phyloP scores from a whole-genome alignment of 2,888 invertebrate species.

The Tachina grossa region DNA sequence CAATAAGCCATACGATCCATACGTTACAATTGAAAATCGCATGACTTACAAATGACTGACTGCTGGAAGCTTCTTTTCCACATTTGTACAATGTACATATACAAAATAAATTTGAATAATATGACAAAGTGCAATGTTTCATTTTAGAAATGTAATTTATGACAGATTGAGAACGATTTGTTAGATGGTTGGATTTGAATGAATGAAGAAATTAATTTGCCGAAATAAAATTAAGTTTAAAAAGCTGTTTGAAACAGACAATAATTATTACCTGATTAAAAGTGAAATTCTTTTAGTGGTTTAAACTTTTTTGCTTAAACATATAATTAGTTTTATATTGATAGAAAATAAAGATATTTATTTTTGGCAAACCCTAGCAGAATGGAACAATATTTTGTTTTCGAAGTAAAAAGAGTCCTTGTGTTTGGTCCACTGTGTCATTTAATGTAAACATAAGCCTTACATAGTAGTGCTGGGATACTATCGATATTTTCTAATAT shows the following conservation, averaged over 20 bases:
- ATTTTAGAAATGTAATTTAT: constrained; percentile 33
- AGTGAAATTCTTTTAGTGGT: neutral
- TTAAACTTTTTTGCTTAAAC: neutral
- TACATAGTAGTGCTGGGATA: too few species aligned
- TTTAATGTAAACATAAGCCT: too few species aligned
- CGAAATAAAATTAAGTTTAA: neutral
- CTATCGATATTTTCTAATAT: too few species aligned
- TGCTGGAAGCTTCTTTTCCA: neutral
- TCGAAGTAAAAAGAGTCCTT: too few species aligned
- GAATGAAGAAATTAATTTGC: neutral
- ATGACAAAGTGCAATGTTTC: constrained; percentile 56
- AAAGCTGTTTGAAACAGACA: neutral
- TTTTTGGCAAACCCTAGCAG: too few species aligned
- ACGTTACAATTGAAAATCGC: constrained; percentile 9
- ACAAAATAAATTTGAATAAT: constrained; percentile 52
- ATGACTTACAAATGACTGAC: neutral
- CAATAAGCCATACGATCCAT: constrained; percentile 19
- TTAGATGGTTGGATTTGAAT: neutral
- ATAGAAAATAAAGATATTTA: too few species aligned
- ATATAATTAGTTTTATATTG: too few species aligned
- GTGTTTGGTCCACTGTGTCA: too few species aligned
- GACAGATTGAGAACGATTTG: constrained; percentile 5
- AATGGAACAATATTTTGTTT: too few species aligned
- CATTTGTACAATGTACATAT: too few species aligned
- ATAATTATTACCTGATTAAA: neutral